Evolutionary conservation across 2,113 vertebrate genomes (phyloP).

Genomic region (Myodes glareolus): DNA sequence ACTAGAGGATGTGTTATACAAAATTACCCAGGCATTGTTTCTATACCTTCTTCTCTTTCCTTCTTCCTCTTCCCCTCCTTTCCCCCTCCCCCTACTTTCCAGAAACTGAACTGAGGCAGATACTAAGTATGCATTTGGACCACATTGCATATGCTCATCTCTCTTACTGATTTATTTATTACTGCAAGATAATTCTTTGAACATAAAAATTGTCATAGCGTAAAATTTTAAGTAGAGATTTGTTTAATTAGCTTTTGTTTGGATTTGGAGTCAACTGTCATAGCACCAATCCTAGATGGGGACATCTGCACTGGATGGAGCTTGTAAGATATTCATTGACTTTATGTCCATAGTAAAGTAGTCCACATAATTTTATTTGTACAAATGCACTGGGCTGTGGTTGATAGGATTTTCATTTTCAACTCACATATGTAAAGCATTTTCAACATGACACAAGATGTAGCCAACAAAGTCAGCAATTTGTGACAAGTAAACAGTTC

Average conservation of each 20-base stretch:
- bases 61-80: background rate
- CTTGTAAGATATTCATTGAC: conserved; percentile 24
- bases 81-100: background rate
- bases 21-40: background rate
- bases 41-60: background rate
- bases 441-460: conserved; percentile 65
- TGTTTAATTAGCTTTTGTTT: conserved; percentile 20
- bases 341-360: conserved; percentile 44
- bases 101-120: background rate
- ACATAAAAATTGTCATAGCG: background rate
- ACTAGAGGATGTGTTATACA: background rate
- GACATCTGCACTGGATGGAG: background rate
- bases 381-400: conserved; percentile 48
- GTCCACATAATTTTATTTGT: conserved; percentile 32
- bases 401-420: conserved; percentile 77
- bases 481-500: conserved; percentile 65
- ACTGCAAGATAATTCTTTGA: background rate
- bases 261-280: background rate
- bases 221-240: background rate
- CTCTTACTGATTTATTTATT: conserved; percentile 17
- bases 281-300: background rate
- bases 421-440: conserved; percentile 66
- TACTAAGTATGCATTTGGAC: background rate
- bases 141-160: background rate
- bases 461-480: conserved; percentile 73